Evolutionary conservation across 2,888 invertebrate genomes (phyloP), one percentile per base, ranked within the genome.

Genomic region (Troilus luridus): DNA sequence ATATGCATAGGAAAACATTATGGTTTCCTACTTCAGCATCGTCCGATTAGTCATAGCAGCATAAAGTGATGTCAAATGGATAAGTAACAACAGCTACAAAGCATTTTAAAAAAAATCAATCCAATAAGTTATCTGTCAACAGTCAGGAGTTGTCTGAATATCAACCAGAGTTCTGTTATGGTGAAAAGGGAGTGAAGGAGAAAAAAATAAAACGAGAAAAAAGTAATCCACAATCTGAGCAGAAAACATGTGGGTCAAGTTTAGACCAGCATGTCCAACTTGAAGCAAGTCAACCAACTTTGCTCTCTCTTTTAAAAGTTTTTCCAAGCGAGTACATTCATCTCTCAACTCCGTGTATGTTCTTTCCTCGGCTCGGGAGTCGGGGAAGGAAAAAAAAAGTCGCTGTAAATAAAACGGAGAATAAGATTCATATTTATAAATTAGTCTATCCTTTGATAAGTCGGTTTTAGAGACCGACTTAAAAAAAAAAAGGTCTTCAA

Each of bases 241-340:
- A 41, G 27, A 77, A 77, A 77, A 77, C 72, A 77, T 77, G 72
- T 77, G 72, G 72, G 72, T 77, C 72, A 77, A 77, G 72, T 77
- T 77, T 77, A 77, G 27, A 77, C 72, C 72, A 27, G 72, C 72
- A 77, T 77, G 72, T 77, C 72, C 7, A 77, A 77, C 27, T 77
- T 77, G 41, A 41, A 19, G 19, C 2, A 77, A 77, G 72, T 77
- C 72, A 41, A 77, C 17, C 7, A 77, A 77, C 72, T 77, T 77
- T 41, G 8, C 72, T 77, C 41, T 41, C 72, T 41, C 72, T 41
- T 41, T 19, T 41, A 9, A 41, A 77, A 77, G 72, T 41, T 77
- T 77, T 77, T 77, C 72, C 72, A 41, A 19, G 27, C 72, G 27
- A 19, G 72, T 77, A 77, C 72, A 77, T 77, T 77, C 41, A 41